phyloP scores from a whole-genome alignment of 35 echinoderm and acorn worm genomes.

The Ptychodera flava region DNA sequence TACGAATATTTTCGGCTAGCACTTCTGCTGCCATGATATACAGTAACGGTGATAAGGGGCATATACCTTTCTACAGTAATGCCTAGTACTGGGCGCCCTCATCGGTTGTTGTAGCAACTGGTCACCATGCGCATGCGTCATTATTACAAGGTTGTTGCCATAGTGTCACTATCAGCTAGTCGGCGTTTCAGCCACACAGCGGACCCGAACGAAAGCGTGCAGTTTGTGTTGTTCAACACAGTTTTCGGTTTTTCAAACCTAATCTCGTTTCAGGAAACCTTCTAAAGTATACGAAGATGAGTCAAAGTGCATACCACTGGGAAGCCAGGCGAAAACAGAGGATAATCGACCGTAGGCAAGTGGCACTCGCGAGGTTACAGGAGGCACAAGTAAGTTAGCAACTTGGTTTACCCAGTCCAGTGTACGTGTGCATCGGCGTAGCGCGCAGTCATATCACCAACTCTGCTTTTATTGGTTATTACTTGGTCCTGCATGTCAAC shows the following conservation, averaged over 20 bases:
- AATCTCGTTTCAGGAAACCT: too few species aligned
- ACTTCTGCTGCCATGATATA: too few species aligned
- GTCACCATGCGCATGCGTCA: neutral
- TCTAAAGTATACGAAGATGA: slow-evolving; percentile 86
- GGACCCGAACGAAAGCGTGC: too few species aligned
- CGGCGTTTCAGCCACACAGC: neutral
- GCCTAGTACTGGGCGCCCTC: too few species aligned
- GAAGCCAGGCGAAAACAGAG: slow-evolving; percentile 77
- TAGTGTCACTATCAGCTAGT: neutral
- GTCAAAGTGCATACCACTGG: slow-evolving; percentile 85
- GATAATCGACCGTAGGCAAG: slow-evolving; percentile 55
- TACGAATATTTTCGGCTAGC: too few species aligned
- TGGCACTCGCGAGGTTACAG: slow-evolving; percentile 29
- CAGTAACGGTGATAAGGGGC: too few species aligned
- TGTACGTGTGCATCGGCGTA: slow-evolving; percentile 27
- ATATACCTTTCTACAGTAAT: too few species aligned
- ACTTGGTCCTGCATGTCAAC: neutral
- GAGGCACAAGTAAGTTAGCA: neutral
- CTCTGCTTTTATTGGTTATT: neutral
- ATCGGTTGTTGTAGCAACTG: too few species aligned
- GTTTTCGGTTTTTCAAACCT: too few species aligned
- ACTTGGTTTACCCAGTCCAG: too few species aligned
- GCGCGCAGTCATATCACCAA: neutral
- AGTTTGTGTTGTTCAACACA: too few species aligned
- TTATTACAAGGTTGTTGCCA: neutral